Evolutionary conservation across 1,140 invertebrate genomes (phyloP), one percentile per base, ranked within the genome.

Genomic region (Helicoverpa zea): DNA sequence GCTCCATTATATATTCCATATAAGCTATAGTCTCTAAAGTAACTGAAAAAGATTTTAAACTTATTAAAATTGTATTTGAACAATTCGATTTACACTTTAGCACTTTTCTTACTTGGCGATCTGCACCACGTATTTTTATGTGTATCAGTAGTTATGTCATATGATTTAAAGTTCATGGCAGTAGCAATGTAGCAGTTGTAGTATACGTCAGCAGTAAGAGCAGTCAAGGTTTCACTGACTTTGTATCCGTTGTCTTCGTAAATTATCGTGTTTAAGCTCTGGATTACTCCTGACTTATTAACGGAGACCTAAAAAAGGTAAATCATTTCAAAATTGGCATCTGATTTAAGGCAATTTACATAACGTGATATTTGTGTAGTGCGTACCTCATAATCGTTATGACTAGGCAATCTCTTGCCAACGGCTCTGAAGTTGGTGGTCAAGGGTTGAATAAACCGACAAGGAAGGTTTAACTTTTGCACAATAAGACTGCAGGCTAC

Each of bases 1-100:
- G 97, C 80, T 98, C 98, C 96, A 98, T 97, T 12, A 98, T 96
- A 64, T 95, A 96, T 91, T 98, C 98, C 29, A 96, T 96, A 85
- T 96, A 94, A 11, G 95, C 96, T 12, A 97, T 89, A 14, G 91
- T 96, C 92, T 97, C 97, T 7, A 96, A n/a, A 1, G 73, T 75
- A 29, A 56, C 73, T 75, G 43, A 11, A 2, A n/a, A 35, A n/a
- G 0, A 30, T 56, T 9, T n/a, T 7, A 30, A 9, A 30, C 12
- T 14, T 2, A 18, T 29, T 18, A 68, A 49, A 4, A 70, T 11
- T 11, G 9, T 30, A 29, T 5, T 58, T 30, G 12, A 18, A 58
- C 12, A 13, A 35, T 43, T 16, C 3, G 1, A 43, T 9, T 14
- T 52, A 51, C 2, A 11, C 23, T 51, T 12, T 2, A 29, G 18